These are phyloP conservation scores for Mus spretus DNA, from an alignment of 2,797 vertebrate genomes.

Conservation along the genomic window DNA sequence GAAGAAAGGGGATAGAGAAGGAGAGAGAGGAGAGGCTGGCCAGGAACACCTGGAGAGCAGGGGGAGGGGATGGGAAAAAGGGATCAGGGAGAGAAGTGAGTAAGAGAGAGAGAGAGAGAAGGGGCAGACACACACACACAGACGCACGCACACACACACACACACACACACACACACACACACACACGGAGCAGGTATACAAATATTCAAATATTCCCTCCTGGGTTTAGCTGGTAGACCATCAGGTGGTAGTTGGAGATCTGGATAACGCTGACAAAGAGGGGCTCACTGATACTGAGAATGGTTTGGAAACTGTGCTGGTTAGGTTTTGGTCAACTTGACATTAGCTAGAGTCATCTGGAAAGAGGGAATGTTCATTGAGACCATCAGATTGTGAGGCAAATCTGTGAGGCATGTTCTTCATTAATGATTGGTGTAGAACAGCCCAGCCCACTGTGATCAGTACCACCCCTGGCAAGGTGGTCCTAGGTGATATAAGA, in stretches of 20 bases:
- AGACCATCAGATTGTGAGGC: neutral
- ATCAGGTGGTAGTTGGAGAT: neutral
- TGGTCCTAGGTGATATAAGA: neutral
- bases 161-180: neutral
- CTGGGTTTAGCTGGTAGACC: neutral
- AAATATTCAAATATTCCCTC: no score
- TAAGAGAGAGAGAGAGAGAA: neutral
- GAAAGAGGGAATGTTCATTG: neutral
- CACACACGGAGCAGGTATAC: neutral
- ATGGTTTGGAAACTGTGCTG: neutral
- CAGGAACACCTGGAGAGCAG: neutral
- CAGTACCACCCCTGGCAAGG: neutral
- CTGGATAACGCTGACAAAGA: neutral
- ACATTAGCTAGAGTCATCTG: neutral
- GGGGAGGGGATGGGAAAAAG: neutral
- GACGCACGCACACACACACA: no score
- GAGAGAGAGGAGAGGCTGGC: neutral
- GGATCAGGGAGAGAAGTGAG: neutral
- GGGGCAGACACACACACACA: neutral
- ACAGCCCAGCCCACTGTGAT: neutral
- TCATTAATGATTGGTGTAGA: neutral
- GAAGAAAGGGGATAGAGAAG: neutral
- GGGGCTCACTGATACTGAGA: neutral
- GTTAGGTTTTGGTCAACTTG: neutral
- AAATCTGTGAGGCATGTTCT: neutral